Evolutionary conservation across 2,797 vertebrate genomes (phyloP).

Genomic region (Meda fulgida): DNA sequence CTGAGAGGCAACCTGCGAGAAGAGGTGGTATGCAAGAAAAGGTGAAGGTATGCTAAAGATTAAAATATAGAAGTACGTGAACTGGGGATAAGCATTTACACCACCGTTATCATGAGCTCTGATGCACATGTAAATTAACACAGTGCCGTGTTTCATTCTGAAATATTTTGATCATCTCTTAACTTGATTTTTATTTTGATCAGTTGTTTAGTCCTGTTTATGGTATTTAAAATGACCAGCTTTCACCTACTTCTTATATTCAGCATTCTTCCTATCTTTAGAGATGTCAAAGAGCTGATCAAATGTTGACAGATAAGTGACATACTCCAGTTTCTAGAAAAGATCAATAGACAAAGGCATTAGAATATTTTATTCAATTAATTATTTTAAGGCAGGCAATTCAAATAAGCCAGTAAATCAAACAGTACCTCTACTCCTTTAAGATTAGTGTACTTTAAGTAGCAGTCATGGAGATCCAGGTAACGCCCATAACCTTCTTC

Average conservation of each 20-base stretch:
- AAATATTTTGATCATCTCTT: not conserved
- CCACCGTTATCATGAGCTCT: no score
- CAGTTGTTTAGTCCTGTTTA: not conserved
- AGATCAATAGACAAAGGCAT: not conserved
- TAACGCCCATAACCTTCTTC: constrained; percentile 97
- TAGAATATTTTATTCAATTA: not conserved
- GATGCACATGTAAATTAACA: no score
- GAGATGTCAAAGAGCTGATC: constrained; percentile 98
- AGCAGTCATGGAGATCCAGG: constrained; percentile 96
- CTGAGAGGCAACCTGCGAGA: not conserved
- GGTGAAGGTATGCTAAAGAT: not conserved
- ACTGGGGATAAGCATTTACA: not conserved
- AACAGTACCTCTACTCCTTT: constrained; percentile 90
- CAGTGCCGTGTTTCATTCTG: no score
- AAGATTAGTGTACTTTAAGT: constrained; percentile 96
- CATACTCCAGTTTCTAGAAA: constrained; percentile 92
- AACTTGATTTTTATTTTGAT: not conserved
- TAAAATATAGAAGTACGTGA: not conserved
- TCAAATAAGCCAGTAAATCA: not conserved
- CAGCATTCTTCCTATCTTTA: constrained; percentile 96
- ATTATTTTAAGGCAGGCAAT: not conserved
- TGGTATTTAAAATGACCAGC: not conserved
- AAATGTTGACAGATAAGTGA: constrained; percentile 93
- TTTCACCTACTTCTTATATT: constrained; percentile 88
- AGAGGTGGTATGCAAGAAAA: not conserved